These are phyloP conservation scores for Augiades crinisus DNA, from an alignment of 2,888 invertebrate species.

Conservation along the genomic window DNA sequence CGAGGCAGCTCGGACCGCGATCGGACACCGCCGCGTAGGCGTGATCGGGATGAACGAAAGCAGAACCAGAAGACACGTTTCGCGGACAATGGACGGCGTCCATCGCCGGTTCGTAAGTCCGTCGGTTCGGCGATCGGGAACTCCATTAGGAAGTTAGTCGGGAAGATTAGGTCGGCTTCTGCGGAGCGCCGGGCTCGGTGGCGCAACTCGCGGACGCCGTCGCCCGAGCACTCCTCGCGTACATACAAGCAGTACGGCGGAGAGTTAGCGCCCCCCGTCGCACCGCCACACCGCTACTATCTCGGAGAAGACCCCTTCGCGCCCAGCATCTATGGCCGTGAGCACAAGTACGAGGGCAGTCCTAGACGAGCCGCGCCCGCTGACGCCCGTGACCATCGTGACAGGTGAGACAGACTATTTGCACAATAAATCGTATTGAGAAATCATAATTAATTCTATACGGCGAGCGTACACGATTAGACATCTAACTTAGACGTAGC, in stretches of 20 bases:
- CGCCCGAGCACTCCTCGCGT: conserved; percentile 80
- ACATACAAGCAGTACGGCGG: conserved; percentile 77
- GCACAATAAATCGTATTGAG: neutral
- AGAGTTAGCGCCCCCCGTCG: conserved; percentile 70
- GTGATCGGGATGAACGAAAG: conserved; percentile 78
- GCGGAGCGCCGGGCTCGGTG: conserved; percentile 84
- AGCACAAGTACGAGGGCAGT: conserved; percentile 90
- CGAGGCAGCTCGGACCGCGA: conserved; percentile 68
- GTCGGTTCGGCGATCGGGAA: conserved; percentile 87
- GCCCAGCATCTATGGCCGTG: conserved; percentile 91
- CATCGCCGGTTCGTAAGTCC: conserved; percentile 70
- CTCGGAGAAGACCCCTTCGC: conserved; percentile 93
- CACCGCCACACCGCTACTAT: conserved; percentile 89
- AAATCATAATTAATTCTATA: conserved; percentile 3
- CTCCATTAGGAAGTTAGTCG: conserved; percentile 90
- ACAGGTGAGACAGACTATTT: conserved; percentile 61
- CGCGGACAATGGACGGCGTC: conserved; percentile 69
- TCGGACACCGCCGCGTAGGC: conserved; percentile 68
- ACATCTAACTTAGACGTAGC: conserved; percentile 6
- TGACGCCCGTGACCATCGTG: conserved; percentile 68
- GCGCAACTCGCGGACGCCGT: conserved; percentile 82
- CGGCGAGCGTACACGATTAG: neutral
- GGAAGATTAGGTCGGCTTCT: conserved; percentile 88
- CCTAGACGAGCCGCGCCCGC: conserved; percentile 69
- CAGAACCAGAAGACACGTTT: conserved; percentile 88